Base-by-base conservation (phyloP, 1,140 invertebrate genomes). In the Ridgeia piscesae region DNA sequence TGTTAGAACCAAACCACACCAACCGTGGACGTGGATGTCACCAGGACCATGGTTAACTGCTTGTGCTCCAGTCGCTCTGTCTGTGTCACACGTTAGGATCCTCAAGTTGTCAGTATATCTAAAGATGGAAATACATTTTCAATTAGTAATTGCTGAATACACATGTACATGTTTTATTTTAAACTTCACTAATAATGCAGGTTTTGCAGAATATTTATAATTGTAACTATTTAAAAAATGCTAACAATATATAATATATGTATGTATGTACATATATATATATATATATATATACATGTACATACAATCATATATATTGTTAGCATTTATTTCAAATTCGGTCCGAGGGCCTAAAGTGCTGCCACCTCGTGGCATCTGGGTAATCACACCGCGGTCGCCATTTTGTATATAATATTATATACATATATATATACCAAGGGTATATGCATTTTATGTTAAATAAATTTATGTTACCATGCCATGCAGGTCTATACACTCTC, bases 71-170 rank as follows among this genome's bases (percentile, higher is more conserved):
- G 58, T 27, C 27, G 58, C 58, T 14, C 27, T 21, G 14, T 89
- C 89, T 27, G 42, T 50, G 89, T 92, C 91, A 93, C 91, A 93
- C n/a, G 77, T 33, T 89, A 93, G 89, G 34, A 93, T 89, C 27
- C 91, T 89, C n/a, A 93, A 34, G 17, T 34, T 33, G 31, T 90
- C 34, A 9, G 89, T 77, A 91, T 93, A 93, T 35, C 92, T 93
- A 42, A 90, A 90, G 35, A 90, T 14, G 34, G 35, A 90, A 90
- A 90, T 4, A 90, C 34, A 90, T n/a, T 14, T 6, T 34, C 34
- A 90, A 14, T n/a, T n/a, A n/a, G n/a, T 42, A 77, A 77, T 21
- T 77, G 27, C 58, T 8, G 58, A 77, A 77, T 77, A 31, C 27
- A 77, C 58, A 77, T 50, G 48, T 50, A n/a, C n/a, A n/a, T n/a